A percentile compares a stretch with the other conserved stretches of the same genome.
Evolutionary conservation across 2,888 invertebrate species (phyloP).

Genomic region (Xanthorhoe designata): DNA sequence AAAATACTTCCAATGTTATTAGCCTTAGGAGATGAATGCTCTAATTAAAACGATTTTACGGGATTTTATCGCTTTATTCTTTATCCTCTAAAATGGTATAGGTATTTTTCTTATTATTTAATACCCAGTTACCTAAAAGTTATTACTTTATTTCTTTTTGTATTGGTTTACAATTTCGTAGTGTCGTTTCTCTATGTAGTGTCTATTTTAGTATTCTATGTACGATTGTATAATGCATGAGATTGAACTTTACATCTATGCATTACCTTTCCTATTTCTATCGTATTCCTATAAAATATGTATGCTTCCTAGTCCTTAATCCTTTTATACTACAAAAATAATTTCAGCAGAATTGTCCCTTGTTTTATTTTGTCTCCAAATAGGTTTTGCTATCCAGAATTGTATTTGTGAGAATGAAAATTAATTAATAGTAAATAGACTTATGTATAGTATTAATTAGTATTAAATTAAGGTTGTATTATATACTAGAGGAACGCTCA

Average conservation of each 20-base stretch:
- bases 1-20: too few relatives aligned
- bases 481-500: slow-evolving; percentile 58
- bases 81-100: too few relatives aligned
- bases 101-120: too few relatives aligned
- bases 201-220: slow-evolving; percentile 49
- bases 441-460: slow-evolving; percentile 52
- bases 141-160: not conserved
- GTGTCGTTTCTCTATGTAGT: slow-evolving; percentile 44
- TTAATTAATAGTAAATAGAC: slow-evolving; percentile 22
- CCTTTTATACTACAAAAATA: not conserved
- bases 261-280: slow-evolving; percentile 7
- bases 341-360: not conserved
- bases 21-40: too few relatives aligned
- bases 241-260: slow-evolving; percentile 14
- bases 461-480: slow-evolving; percentile 77
- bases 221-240: slow-evolving; percentile 49
- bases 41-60: too few relatives aligned
- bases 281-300: slow-evolving; percentile 16
- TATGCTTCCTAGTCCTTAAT: slow-evolving; percentile 11
- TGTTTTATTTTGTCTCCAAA: slow-evolving; percentile 4
- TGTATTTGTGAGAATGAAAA: slow-evolving; percentile 26
- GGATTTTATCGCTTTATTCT: too few relatives aligned
- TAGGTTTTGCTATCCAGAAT: slow-evolving; percentile 16
- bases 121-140: too few relatives aligned
- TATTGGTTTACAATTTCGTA: slow-evolving; percentile 47